These are phyloP conservation scores for Vombatus ursinus DNA, from an alignment of 2,113 vertebrate species.

Conservation along the genomic window DNA sequence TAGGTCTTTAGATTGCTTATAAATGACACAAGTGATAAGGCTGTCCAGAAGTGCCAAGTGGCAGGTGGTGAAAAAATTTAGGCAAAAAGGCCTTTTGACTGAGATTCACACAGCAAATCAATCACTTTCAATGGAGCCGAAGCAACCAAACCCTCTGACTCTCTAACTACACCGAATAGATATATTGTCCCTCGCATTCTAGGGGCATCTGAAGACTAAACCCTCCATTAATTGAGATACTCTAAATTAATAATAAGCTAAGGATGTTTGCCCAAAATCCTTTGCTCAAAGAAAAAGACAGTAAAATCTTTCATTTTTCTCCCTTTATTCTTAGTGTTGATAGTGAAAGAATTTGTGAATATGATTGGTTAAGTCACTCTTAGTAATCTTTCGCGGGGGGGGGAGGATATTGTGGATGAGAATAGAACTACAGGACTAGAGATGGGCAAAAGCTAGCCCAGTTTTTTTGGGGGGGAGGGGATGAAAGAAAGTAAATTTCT, in stretches of 20 bases:
- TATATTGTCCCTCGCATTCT: neutral
- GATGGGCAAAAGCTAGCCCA: neutral
- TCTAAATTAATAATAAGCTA: neutral
- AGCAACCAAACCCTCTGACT: neutral
- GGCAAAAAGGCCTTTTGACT: neutral
- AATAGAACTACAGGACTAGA: neutral
- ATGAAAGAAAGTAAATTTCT: neutral
- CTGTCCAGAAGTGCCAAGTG: neutral
- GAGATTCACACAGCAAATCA: neutral
- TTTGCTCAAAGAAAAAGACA: neutral
- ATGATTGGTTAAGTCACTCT: neutral
- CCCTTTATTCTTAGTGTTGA: neutral
- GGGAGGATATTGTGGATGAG: neutral
- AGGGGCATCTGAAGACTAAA: neutral
- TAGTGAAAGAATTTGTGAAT: neutral
- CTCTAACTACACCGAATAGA: neutral
- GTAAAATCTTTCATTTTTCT: neutral
- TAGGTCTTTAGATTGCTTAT: neutral
- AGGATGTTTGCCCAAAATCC: neutral
- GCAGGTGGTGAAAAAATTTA: neutral
- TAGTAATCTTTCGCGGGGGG: neutral
- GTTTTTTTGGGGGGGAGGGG: no score
- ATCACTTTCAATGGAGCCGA: neutral
- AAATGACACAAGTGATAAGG: neutral
- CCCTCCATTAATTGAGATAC: neutral